Conservation (phyloP, 2,797 vertebrate species). For the Champsocephalus gunnari region DNA sequence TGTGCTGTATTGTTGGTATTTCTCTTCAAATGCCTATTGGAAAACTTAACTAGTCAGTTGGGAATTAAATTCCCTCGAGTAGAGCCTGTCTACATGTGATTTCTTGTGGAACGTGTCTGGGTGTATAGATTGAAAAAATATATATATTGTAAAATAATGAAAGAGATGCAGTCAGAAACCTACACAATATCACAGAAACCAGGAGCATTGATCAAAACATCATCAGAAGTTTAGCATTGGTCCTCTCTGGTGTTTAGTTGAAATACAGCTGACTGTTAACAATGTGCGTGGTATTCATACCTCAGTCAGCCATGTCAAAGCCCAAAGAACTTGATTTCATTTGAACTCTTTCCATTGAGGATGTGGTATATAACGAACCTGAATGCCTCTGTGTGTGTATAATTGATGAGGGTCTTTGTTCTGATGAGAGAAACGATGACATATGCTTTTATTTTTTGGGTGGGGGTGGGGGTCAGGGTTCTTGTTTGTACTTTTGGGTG, state of each 20-base stretch:
- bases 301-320: slow-evolving; percentile 86
- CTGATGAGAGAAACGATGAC: slow-evolving; percentile 76
- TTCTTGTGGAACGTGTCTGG: slow-evolving; percentile 87
- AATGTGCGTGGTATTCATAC: slow-evolving; percentile 82
- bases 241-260: slow-evolving; percentile 79
- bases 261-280: slow-evolving; percentile 87
- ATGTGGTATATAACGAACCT: slow-evolving; percentile 77
- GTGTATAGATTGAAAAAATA: slow-evolving; percentile 82
- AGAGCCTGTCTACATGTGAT: slow-evolving; percentile 87
- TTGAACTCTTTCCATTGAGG: slow-evolving; percentile 81
- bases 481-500: slow-evolving; percentile 84
- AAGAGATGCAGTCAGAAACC: slow-evolving; percentile 78
- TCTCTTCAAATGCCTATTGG: slow-evolving; percentile 86
- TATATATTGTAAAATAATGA: slow-evolving; percentile 76
- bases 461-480: slow-evolving; percentile 65
- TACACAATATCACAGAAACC: slow-evolving; percentile 76
- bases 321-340: slow-evolving; percentile 87
- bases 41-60: slow-evolving; percentile 82
- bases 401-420: slow-evolving; percentile 82
- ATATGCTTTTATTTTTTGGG: slow-evolving; percentile 74
- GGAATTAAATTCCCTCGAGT: slow-evolving; percentile 78
- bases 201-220: slow-evolving; percentile 76
- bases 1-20: slow-evolving; percentile 87
- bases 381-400: slow-evolving; percentile 85
- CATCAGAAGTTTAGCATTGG: slow-evolving; percentile 79